phyloP scores from a whole-genome alignment of 1,140 invertebrate genomes.

The Liolophura sinensis region DNA sequence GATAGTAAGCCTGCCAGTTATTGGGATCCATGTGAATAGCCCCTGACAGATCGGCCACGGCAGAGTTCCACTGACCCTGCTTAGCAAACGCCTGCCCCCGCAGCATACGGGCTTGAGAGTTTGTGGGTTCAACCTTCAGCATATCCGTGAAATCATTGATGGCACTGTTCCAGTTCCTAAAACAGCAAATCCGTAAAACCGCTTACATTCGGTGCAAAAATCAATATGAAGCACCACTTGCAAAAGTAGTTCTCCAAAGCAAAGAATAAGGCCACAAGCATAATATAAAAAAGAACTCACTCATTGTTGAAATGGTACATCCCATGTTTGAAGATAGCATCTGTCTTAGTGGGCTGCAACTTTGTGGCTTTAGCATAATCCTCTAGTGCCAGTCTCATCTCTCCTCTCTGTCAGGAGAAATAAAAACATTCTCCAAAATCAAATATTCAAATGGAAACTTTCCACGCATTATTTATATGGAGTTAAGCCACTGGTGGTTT shows the following conservation, averaged over 20 bases:
- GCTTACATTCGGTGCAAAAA: not conserved
- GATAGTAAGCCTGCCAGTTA: constrained; percentile 46
- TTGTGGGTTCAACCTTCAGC: constrained; percentile 48
- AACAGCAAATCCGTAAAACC: constrained; percentile 3
- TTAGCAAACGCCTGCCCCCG: constrained; percentile 48
- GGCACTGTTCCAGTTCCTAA: constrained; percentile 51
- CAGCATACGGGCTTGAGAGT: constrained; percentile 45
- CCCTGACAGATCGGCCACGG: constrained; percentile 52
- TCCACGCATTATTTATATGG: not conserved
- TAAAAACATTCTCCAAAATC: not conserved
- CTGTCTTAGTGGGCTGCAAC: constrained; percentile 50
- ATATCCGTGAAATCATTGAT: constrained; percentile 56
- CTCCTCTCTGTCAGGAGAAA: constrained; percentile 31
- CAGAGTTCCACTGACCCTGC: constrained; percentile 44
- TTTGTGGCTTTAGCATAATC: constrained; percentile 51
- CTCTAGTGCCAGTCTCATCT: constrained; percentile 54
- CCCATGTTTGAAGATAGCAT: constrained; percentile 56
- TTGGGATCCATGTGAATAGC: constrained; percentile 47
- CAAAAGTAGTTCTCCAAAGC: too few species aligned
- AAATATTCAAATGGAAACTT: not conserved
- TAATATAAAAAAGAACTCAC: constrained; percentile 27
- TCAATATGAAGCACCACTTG: too few species aligned
- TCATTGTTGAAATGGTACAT: constrained; percentile 55
- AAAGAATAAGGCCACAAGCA: too few species aligned
- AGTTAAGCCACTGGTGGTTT: not conserved